These are phyloP conservation scores for Eupithecia inturbata DNA, from an alignment of 2,888 invertebrate species.

Conservation along the genomic window DNA sequence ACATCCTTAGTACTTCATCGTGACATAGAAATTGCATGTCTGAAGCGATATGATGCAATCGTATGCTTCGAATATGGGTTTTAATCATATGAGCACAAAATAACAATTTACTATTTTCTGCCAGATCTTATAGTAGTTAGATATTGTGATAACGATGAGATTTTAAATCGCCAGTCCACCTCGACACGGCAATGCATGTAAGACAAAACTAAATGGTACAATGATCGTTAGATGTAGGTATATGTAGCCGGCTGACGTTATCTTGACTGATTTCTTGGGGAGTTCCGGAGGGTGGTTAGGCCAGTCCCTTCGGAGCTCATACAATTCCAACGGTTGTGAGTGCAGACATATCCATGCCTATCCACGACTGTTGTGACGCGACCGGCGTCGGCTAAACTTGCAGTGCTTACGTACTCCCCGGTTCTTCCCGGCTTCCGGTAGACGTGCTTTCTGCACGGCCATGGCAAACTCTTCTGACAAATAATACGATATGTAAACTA, in stretches of 20 bases:
- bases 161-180: constrained; percentile 72
- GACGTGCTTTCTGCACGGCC: constrained; percentile 56
- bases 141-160: constrained; percentile 83
- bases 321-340: constrained; percentile 77
- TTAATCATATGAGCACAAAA: constrained; percentile 74
- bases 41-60: constrained; percentile 41
- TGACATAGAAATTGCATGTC: constrained; percentile 38
- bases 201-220: constrained; percentile 76
- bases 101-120: constrained; percentile 76
- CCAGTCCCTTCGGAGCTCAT: constrained; percentile 65
- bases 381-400: constrained; percentile 22
- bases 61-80: constrained; percentile 51
- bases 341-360: constrained; percentile 75
- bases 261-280: constrained; percentile 66
- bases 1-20: constrained; percentile 33
- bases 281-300: constrained; percentile 55
- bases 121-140: constrained; percentile 81
- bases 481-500: constrained; percentile 72
- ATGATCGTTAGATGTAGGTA: constrained; percentile 75
- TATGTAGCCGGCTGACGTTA: constrained; percentile 68
- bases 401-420: constrained; percentile 23
- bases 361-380: constrained; percentile 20
- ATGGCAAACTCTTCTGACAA: constrained; percentile 76
- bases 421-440: constrained; percentile 42
- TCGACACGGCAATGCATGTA: constrained; percentile 69